These are phyloP conservation scores for Paralvinella palmiformis DNA, from an alignment of 1,140 invertebrate species.

Conservation along the genomic window DNA sequence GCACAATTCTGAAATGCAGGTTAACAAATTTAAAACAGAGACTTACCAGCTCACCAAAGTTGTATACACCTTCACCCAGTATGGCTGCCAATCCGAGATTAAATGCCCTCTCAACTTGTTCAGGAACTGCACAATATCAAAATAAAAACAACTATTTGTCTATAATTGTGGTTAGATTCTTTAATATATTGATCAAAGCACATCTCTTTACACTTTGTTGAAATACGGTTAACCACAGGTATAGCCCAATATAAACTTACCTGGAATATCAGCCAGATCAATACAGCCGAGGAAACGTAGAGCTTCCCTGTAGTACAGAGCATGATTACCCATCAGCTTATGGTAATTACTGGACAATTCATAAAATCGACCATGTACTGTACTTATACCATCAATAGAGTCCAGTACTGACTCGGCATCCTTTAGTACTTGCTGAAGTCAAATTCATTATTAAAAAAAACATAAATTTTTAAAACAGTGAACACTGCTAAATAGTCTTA, in stretches of 20 bases:
- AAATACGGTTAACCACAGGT: no score
- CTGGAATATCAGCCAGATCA: conserved; percentile 61
- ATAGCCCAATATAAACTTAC: no score
- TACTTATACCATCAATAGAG: conserved; percentile 81
- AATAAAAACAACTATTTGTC: no score
- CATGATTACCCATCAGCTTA: conserved; percentile 76
- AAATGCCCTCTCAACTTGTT: conserved; percentile 78
- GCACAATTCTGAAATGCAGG: no score
- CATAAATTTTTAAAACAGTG: no score
- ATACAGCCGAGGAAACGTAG: conserved; percentile 92
- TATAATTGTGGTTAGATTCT: no score
- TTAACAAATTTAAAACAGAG: background rate
- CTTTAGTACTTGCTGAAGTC: conserved; percentile 72
- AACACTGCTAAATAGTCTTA: no score
- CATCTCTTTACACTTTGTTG: no score
- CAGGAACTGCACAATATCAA: conserved; percentile 53
- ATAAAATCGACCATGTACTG: conserved; percentile 93
- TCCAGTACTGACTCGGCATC: conserved; percentile 81
- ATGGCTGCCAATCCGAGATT: conserved; percentile 88
- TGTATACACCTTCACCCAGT: conserved; percentile 91
- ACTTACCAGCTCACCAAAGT: conserved; percentile 86
- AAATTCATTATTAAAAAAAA: no score
- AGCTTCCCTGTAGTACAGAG: conserved; percentile 90
- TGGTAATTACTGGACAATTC: conserved; percentile 88
- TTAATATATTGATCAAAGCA: no score